Evolutionary conservation across 2,113 vertebrate species (phyloP).

Genomic region (Panthera leo): DNA sequence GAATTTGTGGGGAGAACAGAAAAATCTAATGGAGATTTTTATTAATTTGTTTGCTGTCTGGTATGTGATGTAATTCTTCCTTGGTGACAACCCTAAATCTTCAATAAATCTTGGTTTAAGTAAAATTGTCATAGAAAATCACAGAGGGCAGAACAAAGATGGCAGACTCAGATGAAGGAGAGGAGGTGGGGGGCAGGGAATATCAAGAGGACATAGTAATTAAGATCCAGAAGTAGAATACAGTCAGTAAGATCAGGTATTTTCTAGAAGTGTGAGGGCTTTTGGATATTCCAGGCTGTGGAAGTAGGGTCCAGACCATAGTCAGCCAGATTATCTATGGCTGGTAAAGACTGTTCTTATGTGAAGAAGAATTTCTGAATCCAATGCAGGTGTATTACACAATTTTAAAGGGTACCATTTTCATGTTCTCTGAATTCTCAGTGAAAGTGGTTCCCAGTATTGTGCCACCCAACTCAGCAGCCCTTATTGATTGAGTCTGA

Average conservation of each 20-base stretch:
- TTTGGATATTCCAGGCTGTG: neutral
- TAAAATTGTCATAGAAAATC: constrained; percentile 1
- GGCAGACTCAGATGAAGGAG: neutral
- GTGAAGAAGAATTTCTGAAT: neutral
- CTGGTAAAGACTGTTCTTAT: neutral
- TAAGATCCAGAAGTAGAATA: neutral
- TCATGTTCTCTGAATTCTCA: neutral
- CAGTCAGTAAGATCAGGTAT: neutral
- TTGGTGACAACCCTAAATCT: neutral
- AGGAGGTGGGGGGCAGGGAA: neutral
- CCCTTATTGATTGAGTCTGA: neutral
- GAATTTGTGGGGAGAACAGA: neutral
- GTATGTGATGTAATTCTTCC: neutral
- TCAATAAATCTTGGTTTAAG: constrained; percentile 36
- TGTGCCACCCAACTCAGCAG: neutral
- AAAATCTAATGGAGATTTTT: constrained; percentile 11
- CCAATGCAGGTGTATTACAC: neutral
- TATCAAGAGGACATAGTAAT: neutral
- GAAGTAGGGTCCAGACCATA: neutral
- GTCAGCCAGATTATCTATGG: neutral
- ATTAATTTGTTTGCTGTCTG: neutral
- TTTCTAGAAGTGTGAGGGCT: neutral
- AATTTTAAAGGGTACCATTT: neutral
- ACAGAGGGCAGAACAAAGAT: neutral
- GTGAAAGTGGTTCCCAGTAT: neutral